Conservation (phyloP, 2,888 invertebrate genomes). For the Dexiosoma caninum region DNA sequence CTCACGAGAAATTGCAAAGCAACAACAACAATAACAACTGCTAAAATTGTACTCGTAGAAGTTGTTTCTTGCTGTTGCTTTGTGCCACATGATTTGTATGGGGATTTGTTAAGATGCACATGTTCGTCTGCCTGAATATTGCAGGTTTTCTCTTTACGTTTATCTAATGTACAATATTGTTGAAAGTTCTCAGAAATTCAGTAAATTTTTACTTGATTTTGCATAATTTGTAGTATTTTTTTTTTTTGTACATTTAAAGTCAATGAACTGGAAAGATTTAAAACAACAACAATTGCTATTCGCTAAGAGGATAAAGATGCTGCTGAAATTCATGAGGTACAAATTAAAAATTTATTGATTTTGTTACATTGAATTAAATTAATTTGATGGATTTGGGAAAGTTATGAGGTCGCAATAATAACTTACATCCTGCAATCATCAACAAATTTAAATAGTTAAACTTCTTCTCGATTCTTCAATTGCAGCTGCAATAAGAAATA, state of each 20-base stretch:
- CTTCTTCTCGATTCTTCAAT: too few relatives aligned
- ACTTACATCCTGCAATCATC: not conserved
- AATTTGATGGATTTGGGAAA: not conserved
- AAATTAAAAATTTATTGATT: constrained; percentile 33
- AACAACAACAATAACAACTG: not conserved
- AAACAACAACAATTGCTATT: constrained; percentile 27
- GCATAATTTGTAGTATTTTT: constrained; percentile 26
- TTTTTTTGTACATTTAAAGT: constrained; percentile 18
- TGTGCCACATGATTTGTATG: constrained; percentile 40
- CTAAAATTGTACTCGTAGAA: not conserved
- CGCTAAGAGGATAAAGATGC: constrained; percentile 15
- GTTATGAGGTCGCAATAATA: not conserved
- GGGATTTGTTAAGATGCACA: constrained; percentile 24
- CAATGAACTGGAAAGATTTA: constrained; percentile 52
- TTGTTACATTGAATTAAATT: constrained; percentile 4
- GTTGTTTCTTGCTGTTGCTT: not conserved
- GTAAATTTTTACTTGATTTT: constrained; percentile 42
- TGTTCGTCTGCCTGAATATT: not conserved
- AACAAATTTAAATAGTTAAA: not conserved
- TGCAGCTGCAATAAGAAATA: too few relatives aligned
- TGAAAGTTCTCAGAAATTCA: constrained; percentile 15
- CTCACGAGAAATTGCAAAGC: not conserved
- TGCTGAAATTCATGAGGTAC: constrained; percentile 2
- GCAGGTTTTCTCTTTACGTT: not conserved
- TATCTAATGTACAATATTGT: constrained; percentile 39